These are phyloP conservation scores for Agelastica alni DNA, from an alignment of 2,888 invertebrate species.

Conservation along the genomic window DNA sequence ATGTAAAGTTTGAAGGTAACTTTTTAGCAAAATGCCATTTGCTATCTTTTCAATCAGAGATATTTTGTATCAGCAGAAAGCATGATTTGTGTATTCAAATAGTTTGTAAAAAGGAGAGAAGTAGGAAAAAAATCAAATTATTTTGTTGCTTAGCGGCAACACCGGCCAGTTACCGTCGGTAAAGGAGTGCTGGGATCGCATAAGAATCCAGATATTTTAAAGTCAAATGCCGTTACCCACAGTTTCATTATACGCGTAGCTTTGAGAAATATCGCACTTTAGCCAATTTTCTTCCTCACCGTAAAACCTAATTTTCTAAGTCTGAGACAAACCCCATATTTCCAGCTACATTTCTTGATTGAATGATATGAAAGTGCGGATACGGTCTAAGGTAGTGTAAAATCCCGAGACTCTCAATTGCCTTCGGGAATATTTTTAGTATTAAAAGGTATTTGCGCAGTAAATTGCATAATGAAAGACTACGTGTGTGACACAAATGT, in stretches of 20 bases:
- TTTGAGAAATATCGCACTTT: conserved; percentile 53
- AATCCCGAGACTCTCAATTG: conserved; percentile 10
- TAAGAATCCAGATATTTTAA: conserved; percentile 52
- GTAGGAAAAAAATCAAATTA: too few species aligned
- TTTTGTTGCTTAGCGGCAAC: conserved; percentile 7
- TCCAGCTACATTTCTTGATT: conserved; percentile 55
- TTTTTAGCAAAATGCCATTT: too few species aligned
- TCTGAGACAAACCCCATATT: conserved; percentile 54
- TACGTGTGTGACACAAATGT: too few species aligned
- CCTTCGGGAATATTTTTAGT: conserved; percentile 16
- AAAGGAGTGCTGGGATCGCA: conserved; percentile 42
- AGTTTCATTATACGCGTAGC: conserved; percentile 53
- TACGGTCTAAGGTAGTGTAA: conserved; percentile 15
- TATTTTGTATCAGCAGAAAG: too few species aligned
- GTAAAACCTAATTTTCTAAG: conserved; percentile 54
- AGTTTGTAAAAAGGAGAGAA: too few species aligned
- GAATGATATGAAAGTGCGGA: conserved; percentile 47
- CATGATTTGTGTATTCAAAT: too few species aligned
- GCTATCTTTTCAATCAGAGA: too few species aligned
- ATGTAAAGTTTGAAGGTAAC: too few species aligned
- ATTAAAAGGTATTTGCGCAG: conserved; percentile 16
- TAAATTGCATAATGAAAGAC: conserved; percentile 16
- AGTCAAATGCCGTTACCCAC: conserved; percentile 52
- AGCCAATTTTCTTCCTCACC: conserved; percentile 50
- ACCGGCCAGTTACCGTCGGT: conserved; percentile 29